phyloP scores from a whole-genome alignment of 1,140 invertebrate genomes.

The Danaus plexippus region DNA sequence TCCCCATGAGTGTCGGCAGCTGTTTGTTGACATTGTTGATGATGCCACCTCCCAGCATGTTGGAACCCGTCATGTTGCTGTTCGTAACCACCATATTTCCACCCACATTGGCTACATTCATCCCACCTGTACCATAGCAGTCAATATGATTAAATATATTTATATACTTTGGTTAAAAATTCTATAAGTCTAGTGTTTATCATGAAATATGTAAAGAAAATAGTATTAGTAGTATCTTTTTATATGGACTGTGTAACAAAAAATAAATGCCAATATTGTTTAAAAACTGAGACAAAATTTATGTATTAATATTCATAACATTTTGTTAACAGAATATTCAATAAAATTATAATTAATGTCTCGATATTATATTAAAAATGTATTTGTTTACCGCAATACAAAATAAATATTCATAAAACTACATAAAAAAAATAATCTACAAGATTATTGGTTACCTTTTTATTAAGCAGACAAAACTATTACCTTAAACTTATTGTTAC shows the following conservation, averaged over 20 bases:
- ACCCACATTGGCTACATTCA: conserved; percentile 75
- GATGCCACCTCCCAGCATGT: conserved; percentile 74
- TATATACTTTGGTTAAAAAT: background rate
- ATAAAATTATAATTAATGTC: background rate
- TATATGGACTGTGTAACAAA: no score
- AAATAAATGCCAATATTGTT: no score
- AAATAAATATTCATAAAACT: background rate
- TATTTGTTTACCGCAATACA: background rate
- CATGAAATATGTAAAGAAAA: no score
- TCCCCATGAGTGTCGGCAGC: conserved; percentile 70
- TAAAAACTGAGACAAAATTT: no score
- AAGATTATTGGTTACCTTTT: background rate
- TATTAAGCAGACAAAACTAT: no score
- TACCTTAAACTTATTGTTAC: no score
- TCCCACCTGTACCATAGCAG: conserved; percentile 56
- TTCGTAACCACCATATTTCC: conserved; percentile 81
- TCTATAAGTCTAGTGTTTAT: no score
- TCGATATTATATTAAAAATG: no score
- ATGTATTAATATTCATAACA: background rate
- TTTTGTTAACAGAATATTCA: background rate
- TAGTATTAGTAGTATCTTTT: no score
- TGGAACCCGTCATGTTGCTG: conserved; percentile 76
- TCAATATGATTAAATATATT: conserved; percentile 10
- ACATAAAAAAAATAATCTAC: conserved; percentile 3
- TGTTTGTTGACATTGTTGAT: conserved; percentile 82